These are phyloP conservation scores for Antheraea pernyi DNA, from an alignment of 1,140 invertebrate genomes.

Conservation along the genomic window DNA sequence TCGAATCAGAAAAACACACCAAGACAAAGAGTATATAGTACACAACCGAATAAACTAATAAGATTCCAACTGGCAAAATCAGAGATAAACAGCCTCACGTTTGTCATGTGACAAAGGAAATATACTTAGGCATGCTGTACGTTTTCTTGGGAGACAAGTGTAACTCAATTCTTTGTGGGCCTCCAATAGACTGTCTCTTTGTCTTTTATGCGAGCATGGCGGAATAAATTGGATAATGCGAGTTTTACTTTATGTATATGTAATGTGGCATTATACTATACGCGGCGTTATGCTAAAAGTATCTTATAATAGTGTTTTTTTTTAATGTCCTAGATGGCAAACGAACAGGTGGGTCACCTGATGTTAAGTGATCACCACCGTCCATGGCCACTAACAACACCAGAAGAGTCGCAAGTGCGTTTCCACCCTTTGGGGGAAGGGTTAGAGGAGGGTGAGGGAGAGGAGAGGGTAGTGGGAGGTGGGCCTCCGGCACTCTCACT, in stretches of 20 bases:
- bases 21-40: constrained; percentile 3
- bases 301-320: no score
- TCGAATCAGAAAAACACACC: background rate
- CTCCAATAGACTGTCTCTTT: constrained; percentile 31
- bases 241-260: constrained; percentile 5
- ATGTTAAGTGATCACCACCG: no score
- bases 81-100: constrained; percentile 14
- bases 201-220: constrained; percentile 23
- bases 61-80: constrained; percentile 12
- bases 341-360: no score
- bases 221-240: constrained; percentile 37
- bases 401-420: no score
- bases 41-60: constrained; percentile 12
- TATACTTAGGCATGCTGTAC: constrained; percentile 13
- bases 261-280: background rate
- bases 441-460: no score
- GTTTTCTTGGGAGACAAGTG: constrained; percentile 11
- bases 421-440: no score
- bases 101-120: constrained; percentile 20
- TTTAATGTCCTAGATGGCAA: no score
- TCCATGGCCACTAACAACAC: no score
- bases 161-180: constrained; percentile 31
- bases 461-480: no score
- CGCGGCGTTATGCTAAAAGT: background rate
- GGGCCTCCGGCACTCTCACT: no score